Conservation (phyloP, 2,888 invertebrate species). For the Nephrocerus scutellatus region DNA sequence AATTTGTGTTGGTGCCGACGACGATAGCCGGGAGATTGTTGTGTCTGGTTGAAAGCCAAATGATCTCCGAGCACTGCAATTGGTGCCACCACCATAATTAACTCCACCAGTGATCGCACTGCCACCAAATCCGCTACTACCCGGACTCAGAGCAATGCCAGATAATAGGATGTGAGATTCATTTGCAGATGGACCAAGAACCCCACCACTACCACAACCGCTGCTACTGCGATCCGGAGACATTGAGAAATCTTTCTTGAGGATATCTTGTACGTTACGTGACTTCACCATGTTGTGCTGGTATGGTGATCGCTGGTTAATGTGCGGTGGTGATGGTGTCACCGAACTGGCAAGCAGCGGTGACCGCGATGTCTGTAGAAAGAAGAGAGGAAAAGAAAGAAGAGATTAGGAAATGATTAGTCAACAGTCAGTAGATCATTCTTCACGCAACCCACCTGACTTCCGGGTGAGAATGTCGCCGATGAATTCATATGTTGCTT, state of each 20-base stretch:
- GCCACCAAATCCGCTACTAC: conserved; percentile 42
- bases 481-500: conserved; percentile 38
- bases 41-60: conserved; percentile 33
- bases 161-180: conserved; percentile 50
- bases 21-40: conserved; percentile 62
- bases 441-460: conserved; percentile 47
- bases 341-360: conserved; percentile 46
- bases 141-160: conserved; percentile 41
- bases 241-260: conserved; percentile 60
- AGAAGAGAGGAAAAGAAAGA: conserved; percentile 22
- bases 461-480: conserved; percentile 59
- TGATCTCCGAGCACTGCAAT: conserved; percentile 32
- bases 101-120: conserved; percentile 23
- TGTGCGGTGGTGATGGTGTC: conserved; percentile 48
- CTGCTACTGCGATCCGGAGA: conserved; percentile 50
- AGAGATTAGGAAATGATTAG: background rate
- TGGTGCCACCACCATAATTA: conserved; percentile 14
- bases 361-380: conserved; percentile 50
- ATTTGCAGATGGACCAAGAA: conserved; percentile 59
- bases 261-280: conserved; percentile 48
- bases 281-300: conserved; percentile 38
- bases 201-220: conserved; percentile 21
- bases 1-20: conserved; percentile 76
- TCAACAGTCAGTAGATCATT: conserved; percentile 19
- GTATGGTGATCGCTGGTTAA: conserved; percentile 40